Base-by-base conservation (phyloP, 2,113 vertebrate genomes). In the Callopanchax toddi region DNA sequence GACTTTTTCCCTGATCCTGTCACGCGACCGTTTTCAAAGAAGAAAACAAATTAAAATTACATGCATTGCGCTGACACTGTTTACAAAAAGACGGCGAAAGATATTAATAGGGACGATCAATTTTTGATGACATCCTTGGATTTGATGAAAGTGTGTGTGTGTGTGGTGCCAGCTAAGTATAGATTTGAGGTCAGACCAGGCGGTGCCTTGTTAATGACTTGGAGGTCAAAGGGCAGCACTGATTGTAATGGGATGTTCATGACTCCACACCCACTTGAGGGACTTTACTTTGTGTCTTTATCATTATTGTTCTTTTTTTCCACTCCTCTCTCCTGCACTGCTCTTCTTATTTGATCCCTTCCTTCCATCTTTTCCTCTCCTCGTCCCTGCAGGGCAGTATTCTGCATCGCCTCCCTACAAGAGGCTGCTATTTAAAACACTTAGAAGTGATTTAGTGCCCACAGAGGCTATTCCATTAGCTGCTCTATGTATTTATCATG, bases 361-460 rank as follows among this genome's bases (percentile, higher is more conserved):
- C 60, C 2, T 6, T 16, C 71, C 22, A 9, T 61, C n/a, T 9
- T 11, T 53, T 26, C 29, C 4, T 29, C 62, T 10, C 60, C 16
- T 49, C 9, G 62, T 66, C 62, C 69, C 82, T 60, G 73, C 70
- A 67, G 73, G 73, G 75, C 65, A 65, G 70, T 58, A 45, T 74
- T 74, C 62, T 34, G 39, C 56, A 64, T 73, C 76, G 74, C 67
- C 68, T 79, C 65, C 68, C 64, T 43, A 67, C 72, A 65, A 83
- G 82, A 75, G 67, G 76, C 82, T 88, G 83, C 86, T 86, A 80
- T 87, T 86, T 88, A 82, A 88, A 90, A 89, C 88, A 90, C 86
- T 90, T 87, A 90, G 78, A 81, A 66, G 82, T 86, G 86, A 88
- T 90, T 88, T 89, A 89, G 82, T 85, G 82, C 74, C 85, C 82